A percentile compares a stretch with the other conserved stretches of the same genome.
Evolutionary conservation across 2,113 vertebrate genomes (phyloP).

Genomic region (Zootoca vivipara): DNA sequence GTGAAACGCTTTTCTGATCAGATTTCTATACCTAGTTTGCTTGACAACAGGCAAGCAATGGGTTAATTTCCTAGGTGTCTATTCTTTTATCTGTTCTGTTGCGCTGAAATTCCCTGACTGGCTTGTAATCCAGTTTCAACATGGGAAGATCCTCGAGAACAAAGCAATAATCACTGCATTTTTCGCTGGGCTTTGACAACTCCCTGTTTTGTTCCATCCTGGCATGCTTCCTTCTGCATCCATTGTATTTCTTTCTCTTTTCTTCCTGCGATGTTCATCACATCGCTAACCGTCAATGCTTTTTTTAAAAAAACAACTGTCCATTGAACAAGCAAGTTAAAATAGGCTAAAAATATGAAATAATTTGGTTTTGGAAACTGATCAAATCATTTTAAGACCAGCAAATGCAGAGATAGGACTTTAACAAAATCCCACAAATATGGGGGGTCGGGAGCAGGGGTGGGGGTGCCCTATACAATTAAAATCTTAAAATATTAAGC

Average conservation of each 20-base stretch:
- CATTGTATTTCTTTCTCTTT: neutral
- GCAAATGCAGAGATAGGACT: neutral
- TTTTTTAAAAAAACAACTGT: neutral
- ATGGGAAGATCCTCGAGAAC: neutral
- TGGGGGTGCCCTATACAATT: neutral
- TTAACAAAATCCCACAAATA: neutral
- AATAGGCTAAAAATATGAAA: neutral
- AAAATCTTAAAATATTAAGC: neutral
- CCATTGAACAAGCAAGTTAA: neutral
- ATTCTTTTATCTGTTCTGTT: neutral
- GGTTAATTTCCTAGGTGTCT: neutral
- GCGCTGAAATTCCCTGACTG: neutral
- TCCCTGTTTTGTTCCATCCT: neutral
- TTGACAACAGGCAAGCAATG: neutral
- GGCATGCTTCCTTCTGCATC: accelerated
- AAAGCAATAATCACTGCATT: neutral
- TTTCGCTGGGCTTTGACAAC: neutral
- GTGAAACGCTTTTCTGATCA: neutral
- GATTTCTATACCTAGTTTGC: neutral
- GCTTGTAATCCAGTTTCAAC: neutral
- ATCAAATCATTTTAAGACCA: neutral
- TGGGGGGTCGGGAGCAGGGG: neutral
- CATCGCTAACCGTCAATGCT: neutral
- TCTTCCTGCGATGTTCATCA: neutral
- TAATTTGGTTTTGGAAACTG: slow-evolving; percentile 1